Evolutionary conservation across 2,888 invertebrate genomes (phyloP), one percentile per base, ranked within the genome.

Genomic region (Leucania comma): DNA sequence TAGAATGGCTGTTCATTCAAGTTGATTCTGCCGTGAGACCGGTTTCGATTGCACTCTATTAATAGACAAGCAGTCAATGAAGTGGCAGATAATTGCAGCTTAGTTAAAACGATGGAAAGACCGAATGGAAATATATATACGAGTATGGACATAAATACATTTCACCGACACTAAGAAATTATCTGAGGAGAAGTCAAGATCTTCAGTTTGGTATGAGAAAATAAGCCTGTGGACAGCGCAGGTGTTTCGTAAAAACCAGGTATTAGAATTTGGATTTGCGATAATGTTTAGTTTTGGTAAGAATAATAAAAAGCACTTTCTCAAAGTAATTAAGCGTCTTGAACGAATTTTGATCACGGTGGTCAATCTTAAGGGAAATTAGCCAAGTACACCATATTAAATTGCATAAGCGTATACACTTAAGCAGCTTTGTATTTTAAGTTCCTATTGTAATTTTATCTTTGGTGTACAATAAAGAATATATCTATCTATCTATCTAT

Each of bases 1-100:
- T 74, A 79, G 72, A 78, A 79, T 72, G 63, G 61, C 56, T 68
- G 73, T 78, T 85, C 84, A 85, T 85, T 83, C 84, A 82, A 24
- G 75, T 62, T 57, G 69, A 61, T 57, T 70, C 68, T 67, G 68
- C 71, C 66, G 70, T 69, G 59, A 72, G 59, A 84, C 81, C 72
- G 79, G 76, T 82, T 81, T 72, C 63, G 66, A 72, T 70, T 70
- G 68, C 81, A 62, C 29, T 59, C 71, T 80, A 81, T 77, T 82
- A 78, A 83, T 73, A 85, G 74, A 71, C 53, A 20, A 68, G 57
- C 35, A 64, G 60, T 75, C 72, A 72, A 75, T 75, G 67, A 53
- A 70, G 51, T 29, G 65, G 35, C n/a, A 24, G 50, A 65, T 75
- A 61, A 61, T 54, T 71, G 12, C 46, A 56, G 26, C 50, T 72